Conservation (phyloP, 2,888 invertebrate genomes). For the Neoscelio sp. region DNA sequence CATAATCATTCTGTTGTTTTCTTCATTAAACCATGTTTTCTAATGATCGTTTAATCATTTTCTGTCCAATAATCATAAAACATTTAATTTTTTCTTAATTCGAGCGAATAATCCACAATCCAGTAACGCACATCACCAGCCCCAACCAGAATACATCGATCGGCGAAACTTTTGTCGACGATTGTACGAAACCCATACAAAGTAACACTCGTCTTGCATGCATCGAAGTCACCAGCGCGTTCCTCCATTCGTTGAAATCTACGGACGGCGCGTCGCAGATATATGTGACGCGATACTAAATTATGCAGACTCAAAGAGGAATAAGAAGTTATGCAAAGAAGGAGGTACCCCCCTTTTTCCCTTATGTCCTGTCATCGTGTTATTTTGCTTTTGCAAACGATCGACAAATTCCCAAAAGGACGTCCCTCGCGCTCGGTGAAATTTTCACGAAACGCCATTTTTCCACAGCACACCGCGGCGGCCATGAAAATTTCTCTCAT, state of each 20-base stretch:
- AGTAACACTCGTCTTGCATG: constrained; percentile 58
- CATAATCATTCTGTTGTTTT: too few relatives aligned
- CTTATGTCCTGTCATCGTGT: background rate
- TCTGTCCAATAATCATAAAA: too few relatives aligned
- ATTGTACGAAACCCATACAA: constrained; percentile 46
- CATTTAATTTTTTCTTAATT: too few relatives aligned
- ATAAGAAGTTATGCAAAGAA: constrained; percentile 60
- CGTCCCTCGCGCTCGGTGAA: constrained; percentile 4
- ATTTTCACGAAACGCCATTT: constrained; percentile 34
- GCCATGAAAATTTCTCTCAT: constrained; percentile 61
- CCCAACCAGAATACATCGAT: background rate
- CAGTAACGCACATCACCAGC: too few relatives aligned
- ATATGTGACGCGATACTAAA: constrained; percentile 59
- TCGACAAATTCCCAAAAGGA: too few relatives aligned
- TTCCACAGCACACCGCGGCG: constrained; percentile 30
- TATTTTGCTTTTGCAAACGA: constrained; percentile 16
- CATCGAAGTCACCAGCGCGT: constrained; percentile 56
- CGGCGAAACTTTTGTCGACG: constrained; percentile 38
- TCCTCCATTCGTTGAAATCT: constrained; percentile 59
- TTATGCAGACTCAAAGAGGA: constrained; percentile 46
- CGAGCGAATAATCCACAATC: too few relatives aligned
- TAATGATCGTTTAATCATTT: too few relatives aligned
- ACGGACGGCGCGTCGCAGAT: constrained; percentile 59
- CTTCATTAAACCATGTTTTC: too few relatives aligned
- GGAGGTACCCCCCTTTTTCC: constrained; percentile 12